phyloP scores from a whole-genome alignment of 2,888 invertebrate genomes.

The Synanthedon vespiformis region DNA sequence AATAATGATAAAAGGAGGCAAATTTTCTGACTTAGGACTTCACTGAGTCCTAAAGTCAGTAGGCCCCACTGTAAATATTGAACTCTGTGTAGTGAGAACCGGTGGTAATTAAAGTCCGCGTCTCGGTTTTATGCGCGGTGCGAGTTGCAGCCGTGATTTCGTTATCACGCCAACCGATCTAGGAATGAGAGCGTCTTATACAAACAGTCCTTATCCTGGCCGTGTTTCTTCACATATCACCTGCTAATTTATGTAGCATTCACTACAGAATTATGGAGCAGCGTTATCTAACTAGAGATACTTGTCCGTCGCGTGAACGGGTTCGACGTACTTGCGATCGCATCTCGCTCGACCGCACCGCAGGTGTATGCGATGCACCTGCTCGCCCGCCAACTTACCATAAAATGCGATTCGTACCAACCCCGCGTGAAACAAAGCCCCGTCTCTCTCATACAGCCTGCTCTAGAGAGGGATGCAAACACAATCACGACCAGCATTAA shows the following conservation, averaged over 20 bases:
- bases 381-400: constrained; percentile 64
- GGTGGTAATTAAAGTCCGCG: constrained; percentile 7
- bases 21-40: too few species aligned
- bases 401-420: constrained; percentile 65
- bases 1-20: too few species aligned
- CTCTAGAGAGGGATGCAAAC: constrained; percentile 32
- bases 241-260: constrained; percentile 53
- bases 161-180: constrained; percentile 35
- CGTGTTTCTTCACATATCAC: constrained; percentile 47
- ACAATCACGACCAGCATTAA: constrained; percentile 67
- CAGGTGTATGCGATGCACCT: constrained; percentile 65
- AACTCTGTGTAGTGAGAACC: constrained; percentile 1
- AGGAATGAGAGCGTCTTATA: constrained; percentile 22
- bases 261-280: constrained; percentile 45
- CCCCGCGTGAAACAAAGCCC: constrained; percentile 48
- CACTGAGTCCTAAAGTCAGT: too few species aligned
- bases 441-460: constrained; percentile 38
- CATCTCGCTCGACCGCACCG: constrained; percentile 60
- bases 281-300: constrained; percentile 45
- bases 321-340: constrained; percentile 61
- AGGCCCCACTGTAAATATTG: not conserved
- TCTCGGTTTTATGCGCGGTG: constrained; percentile 12
- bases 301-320: constrained; percentile 29
- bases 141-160: constrained; percentile 19
- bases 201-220: constrained; percentile 21